Percentiles rank a stretch among this genome's conserved stretches.
Evolutionary conservation across 2,113 vertebrate genomes (phyloP).

Genomic region (Podilymbus podiceps): DNA sequence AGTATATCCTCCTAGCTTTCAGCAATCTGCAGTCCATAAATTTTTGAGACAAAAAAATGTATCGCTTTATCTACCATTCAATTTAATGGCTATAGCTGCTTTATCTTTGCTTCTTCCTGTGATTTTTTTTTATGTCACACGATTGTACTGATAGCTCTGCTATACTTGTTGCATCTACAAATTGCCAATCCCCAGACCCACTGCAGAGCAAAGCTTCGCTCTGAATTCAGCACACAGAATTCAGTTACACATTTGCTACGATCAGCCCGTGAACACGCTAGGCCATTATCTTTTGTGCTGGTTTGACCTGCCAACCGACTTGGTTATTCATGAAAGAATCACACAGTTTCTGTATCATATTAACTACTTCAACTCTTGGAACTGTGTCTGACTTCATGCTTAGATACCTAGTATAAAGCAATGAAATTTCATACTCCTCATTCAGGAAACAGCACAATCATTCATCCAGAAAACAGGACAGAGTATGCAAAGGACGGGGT

Average conservation of each 20-base stretch:
- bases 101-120: background rate
- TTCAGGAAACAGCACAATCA: constrained; percentile 13
- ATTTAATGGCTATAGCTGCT: background rate
- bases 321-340: constrained; percentile 37
- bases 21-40: background rate
- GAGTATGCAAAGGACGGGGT: background rate
- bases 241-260: background rate
- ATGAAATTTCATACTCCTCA: constrained; percentile 33
- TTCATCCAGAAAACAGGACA: constrained; percentile 24
- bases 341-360: background rate
- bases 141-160: background rate
- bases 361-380: constrained; percentile 22
- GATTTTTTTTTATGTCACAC: background rate
- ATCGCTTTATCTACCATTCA: background rate
- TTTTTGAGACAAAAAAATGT: background rate
- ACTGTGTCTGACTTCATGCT: constrained; percentile 13
- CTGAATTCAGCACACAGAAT: background rate
- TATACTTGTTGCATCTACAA: background rate
- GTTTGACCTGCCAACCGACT: constrained; percentile 33
- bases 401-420: background rate
- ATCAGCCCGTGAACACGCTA: background rate
- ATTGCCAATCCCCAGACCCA: background rate
- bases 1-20: background rate
- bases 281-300: constrained; percentile 27
- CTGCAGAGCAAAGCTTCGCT: background rate